Evolutionary conservation across 2,888 invertebrate species (phyloP).

Genomic region (Crematogaster levior): DNA sequence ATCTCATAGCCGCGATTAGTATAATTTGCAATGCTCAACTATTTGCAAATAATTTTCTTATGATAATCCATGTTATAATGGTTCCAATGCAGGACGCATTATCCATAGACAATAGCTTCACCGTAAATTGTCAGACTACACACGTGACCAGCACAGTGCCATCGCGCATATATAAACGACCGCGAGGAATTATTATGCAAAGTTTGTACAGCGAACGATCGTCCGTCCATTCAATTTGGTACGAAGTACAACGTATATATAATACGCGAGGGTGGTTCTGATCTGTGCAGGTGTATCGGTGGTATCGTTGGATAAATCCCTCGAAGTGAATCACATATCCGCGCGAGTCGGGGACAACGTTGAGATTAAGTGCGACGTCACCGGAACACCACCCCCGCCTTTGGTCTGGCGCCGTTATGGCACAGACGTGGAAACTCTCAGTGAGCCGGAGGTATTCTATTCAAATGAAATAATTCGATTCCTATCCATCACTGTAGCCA

Average conservation of each 20-base stretch:
- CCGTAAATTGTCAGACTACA: slow-evolving; percentile 47
- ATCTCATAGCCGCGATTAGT: slow-evolving; percentile 10
- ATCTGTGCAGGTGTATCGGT: slow-evolving; percentile 89
- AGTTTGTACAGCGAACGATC: slow-evolving; percentile 34
- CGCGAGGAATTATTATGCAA: slow-evolving; percentile 53
- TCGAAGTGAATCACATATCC: slow-evolving; percentile 90
- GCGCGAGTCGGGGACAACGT: slow-evolving; percentile 92
- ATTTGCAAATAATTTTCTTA: slow-evolving; percentile 32
- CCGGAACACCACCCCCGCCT: slow-evolving; percentile 90
- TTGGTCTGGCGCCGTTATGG: slow-evolving; percentile 91
- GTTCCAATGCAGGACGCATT: slow-evolving; percentile 32
- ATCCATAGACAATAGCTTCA: slow-evolving; percentile 46
- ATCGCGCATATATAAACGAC: slow-evolving; percentile 50
- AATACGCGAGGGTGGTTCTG: neutral
- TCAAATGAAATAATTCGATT: slow-evolving; percentile 30
- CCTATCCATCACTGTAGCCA: neutral
- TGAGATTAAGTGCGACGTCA: slow-evolving; percentile 92
- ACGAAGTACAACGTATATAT: slow-evolving; percentile 14
- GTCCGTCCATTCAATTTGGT: slow-evolving; percentile 36
- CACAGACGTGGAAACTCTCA: slow-evolving; percentile 88
- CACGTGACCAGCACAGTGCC: slow-evolving; percentile 40
- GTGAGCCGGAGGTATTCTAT: slow-evolving; percentile 87
- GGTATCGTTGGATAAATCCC: slow-evolving; percentile 90
- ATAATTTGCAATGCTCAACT: slow-evolving; percentile 8
- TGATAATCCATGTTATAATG: slow-evolving; percentile 40